A percentile compares a stretch with the other conserved stretches of the same genome.
These are phyloP conservation scores for Diplodus sargus DNA, from an alignment of 2,797 vertebrate species.

Conservation along the genomic window DNA sequence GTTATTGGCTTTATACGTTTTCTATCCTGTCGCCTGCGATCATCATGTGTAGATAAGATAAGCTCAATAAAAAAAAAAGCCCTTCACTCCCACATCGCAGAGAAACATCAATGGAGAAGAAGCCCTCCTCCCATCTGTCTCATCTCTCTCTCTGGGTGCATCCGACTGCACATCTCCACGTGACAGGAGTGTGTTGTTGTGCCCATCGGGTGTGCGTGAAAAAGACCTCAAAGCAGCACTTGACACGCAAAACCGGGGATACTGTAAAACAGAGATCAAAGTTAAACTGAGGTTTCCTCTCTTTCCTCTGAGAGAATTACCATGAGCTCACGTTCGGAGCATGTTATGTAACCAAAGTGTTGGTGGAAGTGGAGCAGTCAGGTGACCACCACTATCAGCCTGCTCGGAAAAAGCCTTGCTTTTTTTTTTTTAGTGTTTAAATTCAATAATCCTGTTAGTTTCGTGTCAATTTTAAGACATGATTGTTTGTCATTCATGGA, in stretches of 20 bases:
- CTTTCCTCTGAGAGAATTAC: constrained; percentile 47
- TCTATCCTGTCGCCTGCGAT: constrained; percentile 6
- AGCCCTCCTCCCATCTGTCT: constrained; percentile 57
- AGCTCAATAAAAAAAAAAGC: constrained; percentile 22
- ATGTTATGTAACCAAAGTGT: constrained; percentile 58
- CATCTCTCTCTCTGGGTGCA: constrained; percentile 50
- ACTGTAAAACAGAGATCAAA: constrained; percentile 40
- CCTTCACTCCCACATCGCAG: constrained; percentile 32
- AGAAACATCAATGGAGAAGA: constrained; percentile 59
- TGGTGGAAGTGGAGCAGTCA: constrained; percentile 64
- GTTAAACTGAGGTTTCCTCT: constrained; percentile 25
- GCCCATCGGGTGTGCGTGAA: constrained; percentile 21
- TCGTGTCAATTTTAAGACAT: background rate
- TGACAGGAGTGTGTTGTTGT: constrained; percentile 52
- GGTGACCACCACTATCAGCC: constrained; percentile 55
- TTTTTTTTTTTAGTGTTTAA: background rate
- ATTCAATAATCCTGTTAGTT: background rate
- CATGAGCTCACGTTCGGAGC: constrained; percentile 59
- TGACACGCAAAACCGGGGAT: constrained; percentile 54
- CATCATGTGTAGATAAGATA: constrained; percentile 4
- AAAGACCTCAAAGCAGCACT: constrained; percentile 51
- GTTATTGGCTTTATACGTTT: constrained; percentile 1
- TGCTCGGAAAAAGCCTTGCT: background rate
- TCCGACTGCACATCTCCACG: constrained; percentile 61
- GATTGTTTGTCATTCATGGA: background rate